Evolutionary conservation across 2,797 vertebrate genomes (phyloP).

Genomic region (Acipenser ruthenus): DNA sequence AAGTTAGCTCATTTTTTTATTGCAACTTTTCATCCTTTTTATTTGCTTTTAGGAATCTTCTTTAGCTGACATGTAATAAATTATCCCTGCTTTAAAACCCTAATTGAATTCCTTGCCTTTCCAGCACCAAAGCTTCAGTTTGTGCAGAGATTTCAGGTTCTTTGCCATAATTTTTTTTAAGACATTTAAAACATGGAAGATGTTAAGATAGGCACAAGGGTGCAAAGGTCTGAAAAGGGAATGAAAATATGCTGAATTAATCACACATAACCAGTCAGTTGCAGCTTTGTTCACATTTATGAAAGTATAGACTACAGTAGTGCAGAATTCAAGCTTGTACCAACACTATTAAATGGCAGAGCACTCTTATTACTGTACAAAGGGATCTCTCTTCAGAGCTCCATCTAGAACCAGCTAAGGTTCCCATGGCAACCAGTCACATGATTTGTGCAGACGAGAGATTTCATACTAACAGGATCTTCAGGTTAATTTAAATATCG

Average conservation of each 20-base stretch:
- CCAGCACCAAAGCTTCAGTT: slow-evolving; percentile 8
- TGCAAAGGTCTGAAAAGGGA: too few species aligned
- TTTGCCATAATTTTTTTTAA: slow-evolving; percentile 23
- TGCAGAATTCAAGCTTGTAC: too few species aligned
- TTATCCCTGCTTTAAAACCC: slow-evolving; percentile 4
- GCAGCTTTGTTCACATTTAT: too few species aligned
- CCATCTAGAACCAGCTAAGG: slow-evolving; percentile 37
- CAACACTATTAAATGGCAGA: too few species aligned
- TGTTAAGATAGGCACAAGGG: too few species aligned
- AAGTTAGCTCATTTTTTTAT: neutral
- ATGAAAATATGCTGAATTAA: too few species aligned
- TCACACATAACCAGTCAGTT: too few species aligned
- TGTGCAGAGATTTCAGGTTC: slow-evolving; percentile 24
- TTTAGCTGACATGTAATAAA: neutral
- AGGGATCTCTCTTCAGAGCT: slow-evolving; percentile 38
- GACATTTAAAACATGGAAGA: neutral
- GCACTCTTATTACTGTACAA: slow-evolving; percentile 21
- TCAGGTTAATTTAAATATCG: too few species aligned
- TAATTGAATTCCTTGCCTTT: slow-evolving; percentile 7
- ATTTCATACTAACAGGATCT: too few species aligned
- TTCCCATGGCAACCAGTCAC: slow-evolving; percentile 54
- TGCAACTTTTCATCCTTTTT: slow-evolving; percentile 11
- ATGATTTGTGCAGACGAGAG: slow-evolving; percentile 3
- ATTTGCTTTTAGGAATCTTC: neutral
- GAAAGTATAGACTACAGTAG: too few species aligned